Percentiles rank a stretch among this genome's conserved stretches.
Conservation (phyloP, 2,113 vertebrate genomes). For the Uria lomvia region DNA sequence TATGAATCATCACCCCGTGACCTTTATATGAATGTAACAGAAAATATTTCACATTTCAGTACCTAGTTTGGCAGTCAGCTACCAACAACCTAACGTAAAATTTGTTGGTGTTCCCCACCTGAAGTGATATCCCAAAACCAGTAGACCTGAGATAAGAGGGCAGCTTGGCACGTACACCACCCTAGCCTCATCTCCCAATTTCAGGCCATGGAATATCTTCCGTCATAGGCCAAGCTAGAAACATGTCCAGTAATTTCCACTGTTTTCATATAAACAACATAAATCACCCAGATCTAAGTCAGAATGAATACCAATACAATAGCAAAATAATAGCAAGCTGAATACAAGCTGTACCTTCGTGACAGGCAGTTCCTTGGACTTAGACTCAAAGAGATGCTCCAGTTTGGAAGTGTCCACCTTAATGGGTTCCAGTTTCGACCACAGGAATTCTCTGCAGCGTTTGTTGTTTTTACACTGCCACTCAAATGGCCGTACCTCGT, state of each 20-base stretch:
- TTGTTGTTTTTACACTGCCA: conserved; percentile 90
- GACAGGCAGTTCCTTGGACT: conserved; percentile 95
- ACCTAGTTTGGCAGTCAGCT: not conserved
- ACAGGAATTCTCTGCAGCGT: conserved; percentile 89
- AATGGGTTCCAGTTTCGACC: conserved; percentile 95
- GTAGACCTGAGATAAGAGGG: not conserved
- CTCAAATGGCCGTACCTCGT: conserved; percentile 91
- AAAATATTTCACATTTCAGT: not conserved
- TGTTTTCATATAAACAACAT: conserved; percentile 35
- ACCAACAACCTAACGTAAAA: not conserved
- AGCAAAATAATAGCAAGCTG: conserved; percentile 17
- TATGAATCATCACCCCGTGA: not conserved
- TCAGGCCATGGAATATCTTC: conserved; percentile 9
- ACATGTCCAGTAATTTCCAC: not conserved
- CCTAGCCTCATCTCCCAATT: not conserved
- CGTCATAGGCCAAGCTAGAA: not conserved
- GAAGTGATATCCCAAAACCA: not conserved
- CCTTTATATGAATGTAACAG: not conserved
- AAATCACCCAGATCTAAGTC: conserved; percentile 13
- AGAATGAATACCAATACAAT: conserved; percentile 36
- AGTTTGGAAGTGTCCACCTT: conserved; percentile 94
- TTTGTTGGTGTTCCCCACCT: not conserved
- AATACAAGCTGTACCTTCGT: conserved; percentile 84
- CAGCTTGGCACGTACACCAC: not conserved
- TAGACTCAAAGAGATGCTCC: conserved; percentile 97